Conservation (phyloP, 1,140 invertebrate species). For the Drosophila subpulchrella region DNA sequence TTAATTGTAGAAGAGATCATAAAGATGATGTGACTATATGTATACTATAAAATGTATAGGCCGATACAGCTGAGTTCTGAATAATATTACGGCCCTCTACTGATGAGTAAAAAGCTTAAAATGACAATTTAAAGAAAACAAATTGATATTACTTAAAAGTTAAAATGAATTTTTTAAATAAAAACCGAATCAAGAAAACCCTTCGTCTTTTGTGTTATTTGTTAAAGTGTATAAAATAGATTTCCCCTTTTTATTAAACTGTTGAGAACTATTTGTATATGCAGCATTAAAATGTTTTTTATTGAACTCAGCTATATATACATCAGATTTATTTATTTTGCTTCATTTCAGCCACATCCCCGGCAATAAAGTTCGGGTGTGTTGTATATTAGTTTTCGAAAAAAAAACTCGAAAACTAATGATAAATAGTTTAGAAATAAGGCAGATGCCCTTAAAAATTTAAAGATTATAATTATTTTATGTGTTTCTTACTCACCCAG, state of each 20-base stretch:
- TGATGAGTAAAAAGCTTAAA: background rate
- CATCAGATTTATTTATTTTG: constrained; percentile 65
- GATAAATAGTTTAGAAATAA: constrained; percentile 7
- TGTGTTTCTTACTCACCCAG: constrained; percentile 58
- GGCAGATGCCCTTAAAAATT: constrained; percentile 31
- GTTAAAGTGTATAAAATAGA: no score
- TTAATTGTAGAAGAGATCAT: constrained; percentile 69
- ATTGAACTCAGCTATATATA: constrained; percentile 7
- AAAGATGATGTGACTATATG: constrained; percentile 45
- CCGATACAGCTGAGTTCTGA: background rate
- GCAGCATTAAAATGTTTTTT: background rate
- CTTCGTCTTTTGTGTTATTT: no score
- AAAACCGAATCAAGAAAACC: no score
- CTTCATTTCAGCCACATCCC: constrained; percentile 49
- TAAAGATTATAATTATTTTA: no score
- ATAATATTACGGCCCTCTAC: background rate
- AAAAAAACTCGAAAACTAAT: constrained; percentile 21
- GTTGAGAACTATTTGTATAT: background rate
- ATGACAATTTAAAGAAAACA: background rate
- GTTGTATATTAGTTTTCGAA: constrained; percentile 21
- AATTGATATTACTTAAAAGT: no score
- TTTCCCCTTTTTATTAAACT: background rate
- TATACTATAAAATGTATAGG: constrained; percentile 15
- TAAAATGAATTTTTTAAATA: no score
- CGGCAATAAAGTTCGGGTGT: constrained; percentile 35